A percentile compares a stretch with the other conserved stretches of the same genome.
phyloP scores from a whole-genome alignment of 2,113 vertebrate genomes.

The Petrocephalus zakoni region DNA sequence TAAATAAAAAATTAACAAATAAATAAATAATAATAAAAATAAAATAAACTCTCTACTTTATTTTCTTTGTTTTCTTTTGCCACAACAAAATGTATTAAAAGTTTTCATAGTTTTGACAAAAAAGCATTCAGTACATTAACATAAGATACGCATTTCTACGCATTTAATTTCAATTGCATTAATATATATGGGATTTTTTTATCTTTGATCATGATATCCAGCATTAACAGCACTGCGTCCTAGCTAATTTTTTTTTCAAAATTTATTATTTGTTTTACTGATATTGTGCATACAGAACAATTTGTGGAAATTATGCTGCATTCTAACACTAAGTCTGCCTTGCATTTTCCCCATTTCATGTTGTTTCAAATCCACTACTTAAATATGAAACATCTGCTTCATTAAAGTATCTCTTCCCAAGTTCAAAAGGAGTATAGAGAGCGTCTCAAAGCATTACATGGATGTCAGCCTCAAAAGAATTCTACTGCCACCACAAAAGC shows the following conservation, averaged over 20 bases:
- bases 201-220: neutral
- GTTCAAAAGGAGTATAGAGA: neutral
- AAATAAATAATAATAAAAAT: too few species aligned
- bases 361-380: neutral
- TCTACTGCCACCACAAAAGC: neutral
- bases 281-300: neutral
- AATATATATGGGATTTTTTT: neutral
- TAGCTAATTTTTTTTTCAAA: neutral
- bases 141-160: neutral
- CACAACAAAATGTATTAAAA: neutral
- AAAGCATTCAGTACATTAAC: neutral
- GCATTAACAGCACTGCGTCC: neutral
- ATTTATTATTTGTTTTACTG: neutral
- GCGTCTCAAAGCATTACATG: neutral
- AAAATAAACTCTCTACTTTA: too few species aligned
- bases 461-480: neutral
- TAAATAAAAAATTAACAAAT: neutral
- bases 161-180: neutral
- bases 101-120: neutral
- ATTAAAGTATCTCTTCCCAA: constrained; percentile 2
- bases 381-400: neutral
- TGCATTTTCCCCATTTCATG: neutral
- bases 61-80: neutral
- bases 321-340: neutral
- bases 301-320: neutral